Base-by-base conservation (phyloP, 2,888 invertebrate genomes). In the Phaonia tiefii region DNA sequence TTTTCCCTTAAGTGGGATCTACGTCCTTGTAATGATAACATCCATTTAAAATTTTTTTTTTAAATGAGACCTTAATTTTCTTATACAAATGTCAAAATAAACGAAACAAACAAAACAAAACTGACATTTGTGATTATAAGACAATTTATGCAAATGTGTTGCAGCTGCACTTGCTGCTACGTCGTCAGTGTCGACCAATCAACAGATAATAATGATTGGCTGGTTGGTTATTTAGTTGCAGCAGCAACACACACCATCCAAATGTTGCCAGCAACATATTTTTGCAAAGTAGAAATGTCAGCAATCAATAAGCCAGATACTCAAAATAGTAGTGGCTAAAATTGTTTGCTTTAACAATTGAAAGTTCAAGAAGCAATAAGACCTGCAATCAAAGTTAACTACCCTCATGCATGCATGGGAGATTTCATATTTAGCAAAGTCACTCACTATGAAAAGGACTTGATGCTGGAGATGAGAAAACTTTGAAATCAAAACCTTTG, bases 131-230 rank as follows among this genome's bases (percentile, higher is more conserved):
- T 42, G 20, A 63, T 42, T 42, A 42, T 22, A 42, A 13, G 20
- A 31, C 31, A 39, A 17, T 63, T 39, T 31, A 22, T 26, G 15
- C 37, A 58, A n/a, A n/a, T 58, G 10, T 31, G 42, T 42, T 63
- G 63, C 63, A 63, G 63, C 63, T 63, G 63, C 63, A 63, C 63
- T 63, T 63, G 63, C 10, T 60, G 60, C 20, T 7, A 1, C 7
- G 49, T 8, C 49, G 49, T 20, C 10, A 20, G 2, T 25, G 13
- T 3, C 31, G 22, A 54, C 25, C 54, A 20, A 54, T 54, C 25
- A 54, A 10, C 7, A 13, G 25, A 54, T 54, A 25, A 54, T 54
- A 25, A 54, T 54, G 17, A 17, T 49, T 17, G 49, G 4, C 10
- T 20, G 49, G 1, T 49, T 49, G 49, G 54, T 13, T 31, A 8